Percentiles rank a stretch among this genome's conserved stretches.
These are phyloP conservation scores for Chironomus riparius DNA, from an alignment of 2,888 invertebrate species.

Conservation along the genomic window DNA sequence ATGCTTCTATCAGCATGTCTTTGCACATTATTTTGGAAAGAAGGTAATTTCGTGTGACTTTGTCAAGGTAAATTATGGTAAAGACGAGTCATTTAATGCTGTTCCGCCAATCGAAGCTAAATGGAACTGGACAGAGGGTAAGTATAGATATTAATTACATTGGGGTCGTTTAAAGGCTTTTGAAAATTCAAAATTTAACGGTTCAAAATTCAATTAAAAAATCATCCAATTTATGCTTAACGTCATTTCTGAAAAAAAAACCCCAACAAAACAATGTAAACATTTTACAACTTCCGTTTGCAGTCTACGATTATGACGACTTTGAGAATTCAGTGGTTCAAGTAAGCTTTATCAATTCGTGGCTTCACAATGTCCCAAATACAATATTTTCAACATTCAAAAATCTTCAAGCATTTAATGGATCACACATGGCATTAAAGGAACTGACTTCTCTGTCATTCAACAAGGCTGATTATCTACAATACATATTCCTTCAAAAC, in stretches of 20 bases:
- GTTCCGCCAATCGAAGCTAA: too few relatives aligned
- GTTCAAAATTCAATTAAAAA: too few relatives aligned
- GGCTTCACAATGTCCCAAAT: not conserved
- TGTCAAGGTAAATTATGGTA: too few relatives aligned
- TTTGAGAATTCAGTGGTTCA: not conserved
- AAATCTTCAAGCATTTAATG: not conserved
- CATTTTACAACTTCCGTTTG: not conserved
- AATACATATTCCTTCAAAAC: not conserved
- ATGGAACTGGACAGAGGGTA: too few relatives aligned
- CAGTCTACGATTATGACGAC: not conserved
- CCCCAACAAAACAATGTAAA: not conserved
- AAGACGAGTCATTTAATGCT: too few relatives aligned
- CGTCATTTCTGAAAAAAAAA: not conserved
- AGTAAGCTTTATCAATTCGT: not conserved
- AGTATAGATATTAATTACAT: not conserved
- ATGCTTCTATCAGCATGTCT: too few relatives aligned
- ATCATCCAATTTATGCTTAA: not conserved
- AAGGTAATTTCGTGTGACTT: too few relatives aligned
- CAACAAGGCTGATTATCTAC: not conserved
- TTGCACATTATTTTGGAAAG: too few relatives aligned
- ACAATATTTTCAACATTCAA: not conserved
- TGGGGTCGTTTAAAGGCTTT: too few relatives aligned
- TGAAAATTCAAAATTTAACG: too few relatives aligned
- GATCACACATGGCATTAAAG: not conserved
- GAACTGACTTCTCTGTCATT: not conserved